phyloP scores from a whole-genome alignment of 2,888 invertebrate genomes.

The Odontocerum albicorne region DNA sequence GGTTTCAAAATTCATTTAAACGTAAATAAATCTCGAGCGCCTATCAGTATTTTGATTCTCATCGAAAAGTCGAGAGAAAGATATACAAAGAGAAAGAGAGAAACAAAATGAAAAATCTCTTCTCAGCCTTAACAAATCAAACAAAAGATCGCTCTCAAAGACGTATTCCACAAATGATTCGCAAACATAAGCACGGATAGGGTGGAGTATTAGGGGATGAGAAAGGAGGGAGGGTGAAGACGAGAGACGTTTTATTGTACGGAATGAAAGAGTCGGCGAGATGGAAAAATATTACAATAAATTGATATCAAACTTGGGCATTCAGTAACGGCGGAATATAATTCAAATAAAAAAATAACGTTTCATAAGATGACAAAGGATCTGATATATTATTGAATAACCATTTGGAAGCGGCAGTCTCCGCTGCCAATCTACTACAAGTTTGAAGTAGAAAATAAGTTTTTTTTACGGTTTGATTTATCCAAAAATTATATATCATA shows the following conservation, averaged over 20 bases:
- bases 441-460: no score
- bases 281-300: slow-evolving; percentile 29
- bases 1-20: no score
- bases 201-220: background rate
- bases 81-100: no score
- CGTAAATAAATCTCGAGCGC: no score
- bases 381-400: slow-evolving; percentile 11
- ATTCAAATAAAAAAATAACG: slow-evolving; percentile 17
- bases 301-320: slow-evolving; percentile 30
- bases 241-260: slow-evolving; percentile 22
- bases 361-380: slow-evolving; percentile 3
- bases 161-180: slow-evolving; percentile 21
- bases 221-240: background rate
- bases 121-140: slow-evolving; percentile 24
- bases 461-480: no score
- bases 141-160: slow-evolving; percentile 23
- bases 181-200: slow-evolving; percentile 10
- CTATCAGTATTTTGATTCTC: no score
- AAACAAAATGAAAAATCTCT: slow-evolving; percentile 5
- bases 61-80: no score
- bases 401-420: no score
- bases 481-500: no score
- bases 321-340: slow-evolving; percentile 1
- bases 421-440: no score
- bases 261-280: slow-evolving; percentile 7